Evolutionary conservation across 2,797 vertebrate species (phyloP).

Genomic region (Linurgus olivaceus): DNA sequence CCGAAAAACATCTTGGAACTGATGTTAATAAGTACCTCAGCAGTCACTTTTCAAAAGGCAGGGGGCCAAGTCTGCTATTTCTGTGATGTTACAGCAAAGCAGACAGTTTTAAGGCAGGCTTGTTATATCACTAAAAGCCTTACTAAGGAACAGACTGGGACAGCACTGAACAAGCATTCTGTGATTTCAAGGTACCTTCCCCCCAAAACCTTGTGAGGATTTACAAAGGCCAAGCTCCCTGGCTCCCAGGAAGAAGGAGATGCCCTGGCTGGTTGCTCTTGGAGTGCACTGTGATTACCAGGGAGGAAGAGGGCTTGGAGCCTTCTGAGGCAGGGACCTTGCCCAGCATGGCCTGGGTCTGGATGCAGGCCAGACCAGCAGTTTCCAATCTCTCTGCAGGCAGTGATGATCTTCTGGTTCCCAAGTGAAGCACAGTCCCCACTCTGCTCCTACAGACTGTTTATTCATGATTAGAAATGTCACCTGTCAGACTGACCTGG

Average conservation of each 20-base stretch:
- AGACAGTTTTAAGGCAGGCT: not conserved
- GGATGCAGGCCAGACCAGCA: not conserved
- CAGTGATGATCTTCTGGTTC: not conserved
- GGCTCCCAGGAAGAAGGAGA: not conserved
- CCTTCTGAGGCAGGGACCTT: not conserved
- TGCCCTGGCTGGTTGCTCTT: not conserved
- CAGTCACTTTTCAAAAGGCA: slow-evolving; percentile 17
- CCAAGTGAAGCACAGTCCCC: not conserved
- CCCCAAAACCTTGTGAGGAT: not conserved
- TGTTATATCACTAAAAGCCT: not conserved
- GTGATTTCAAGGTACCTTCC: not conserved
- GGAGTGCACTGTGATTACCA: not conserved
- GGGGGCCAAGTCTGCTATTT: not conserved
- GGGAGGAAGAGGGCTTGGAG: not conserved
- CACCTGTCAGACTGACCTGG: not conserved
- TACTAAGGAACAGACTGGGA: not conserved
- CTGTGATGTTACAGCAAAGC: slow-evolving; percentile 7
- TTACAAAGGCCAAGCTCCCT: not conserved
- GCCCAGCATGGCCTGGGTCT: not conserved
- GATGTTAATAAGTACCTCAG: slow-evolving; percentile 21
- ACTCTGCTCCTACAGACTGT: not conserved
- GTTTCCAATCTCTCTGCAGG: not conserved
- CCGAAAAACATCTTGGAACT: slow-evolving; percentile 8
- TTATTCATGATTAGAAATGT: not conserved
- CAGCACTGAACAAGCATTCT: not conserved